Evolutionary conservation across 2,888 invertebrate genomes (phyloP).

Genomic region (Parnassius glacialis): DNA sequence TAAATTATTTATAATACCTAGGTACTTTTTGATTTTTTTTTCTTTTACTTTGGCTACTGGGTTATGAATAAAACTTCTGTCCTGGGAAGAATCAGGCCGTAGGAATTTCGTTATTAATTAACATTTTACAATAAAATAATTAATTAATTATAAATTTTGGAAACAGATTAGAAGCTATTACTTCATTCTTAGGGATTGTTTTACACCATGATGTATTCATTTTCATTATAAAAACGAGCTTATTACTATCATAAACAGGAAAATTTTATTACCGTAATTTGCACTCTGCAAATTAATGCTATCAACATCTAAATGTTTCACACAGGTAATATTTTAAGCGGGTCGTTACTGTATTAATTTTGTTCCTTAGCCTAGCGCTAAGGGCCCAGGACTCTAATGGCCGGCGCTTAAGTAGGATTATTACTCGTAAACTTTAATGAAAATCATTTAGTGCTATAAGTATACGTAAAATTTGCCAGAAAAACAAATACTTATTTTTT

Average conservation of each 20-base stretch:
- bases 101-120: too few relatives aligned
- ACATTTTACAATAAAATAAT: too few relatives aligned
- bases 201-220: too few relatives aligned
- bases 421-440: neutral
- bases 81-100: too few relatives aligned
- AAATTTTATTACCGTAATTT: slow-evolving; percentile 13
- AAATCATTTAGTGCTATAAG: neutral
- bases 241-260: neutral
- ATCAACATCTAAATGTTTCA: slow-evolving; percentile 5
- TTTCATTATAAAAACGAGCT: neutral
- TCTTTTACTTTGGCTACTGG: too few relatives aligned
- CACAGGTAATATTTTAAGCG: slow-evolving; percentile 9
- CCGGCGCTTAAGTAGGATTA: neutral
- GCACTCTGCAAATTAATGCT: neutral
- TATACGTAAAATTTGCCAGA: neutral
- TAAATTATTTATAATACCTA: too few relatives aligned
- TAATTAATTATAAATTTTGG: too few relatives aligned
- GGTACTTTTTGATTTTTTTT: too few relatives aligned
- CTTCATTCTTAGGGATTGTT: too few relatives aligned
- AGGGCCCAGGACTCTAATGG: neutral
- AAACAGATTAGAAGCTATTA: too few relatives aligned
- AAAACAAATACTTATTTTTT: neutral
- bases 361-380: neutral
- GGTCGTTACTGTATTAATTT: slow-evolving; percentile 10
- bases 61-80: too few relatives aligned